Percentiles rank a stretch among this genome's conserved stretches.
These are phyloP conservation scores for Danaus chrysippus DNA, from an alignment of 2,888 invertebrate species.

Conservation along the genomic window DNA sequence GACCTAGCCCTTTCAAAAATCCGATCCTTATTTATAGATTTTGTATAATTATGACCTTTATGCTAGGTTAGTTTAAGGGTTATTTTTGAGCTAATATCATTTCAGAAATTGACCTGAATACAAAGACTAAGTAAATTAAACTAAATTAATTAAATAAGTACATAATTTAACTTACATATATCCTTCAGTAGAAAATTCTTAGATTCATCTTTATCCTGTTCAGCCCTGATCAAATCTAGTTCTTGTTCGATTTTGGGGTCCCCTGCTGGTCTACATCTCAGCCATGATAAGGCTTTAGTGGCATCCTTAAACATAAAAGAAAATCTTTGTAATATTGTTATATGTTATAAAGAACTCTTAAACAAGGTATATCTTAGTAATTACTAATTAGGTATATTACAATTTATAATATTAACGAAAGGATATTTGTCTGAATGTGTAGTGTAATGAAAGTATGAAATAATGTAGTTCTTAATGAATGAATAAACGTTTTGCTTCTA, in stretches of 20 bases:
- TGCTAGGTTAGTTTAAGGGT: too few relatives aligned
- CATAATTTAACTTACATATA: slow-evolving; percentile 50
- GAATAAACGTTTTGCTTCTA: too few relatives aligned
- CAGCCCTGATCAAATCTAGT: slow-evolving; percentile 49
- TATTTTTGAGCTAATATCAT: too few relatives aligned
- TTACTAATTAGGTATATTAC: too few relatives aligned
- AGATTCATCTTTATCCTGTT: slow-evolving; percentile 55
- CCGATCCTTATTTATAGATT: too few relatives aligned
- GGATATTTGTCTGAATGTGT: too few relatives aligned
- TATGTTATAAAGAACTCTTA: not conserved
- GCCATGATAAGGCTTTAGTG: slow-evolving; percentile 55
- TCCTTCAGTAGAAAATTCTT: slow-evolving; percentile 55
- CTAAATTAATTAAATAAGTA: not conserved
- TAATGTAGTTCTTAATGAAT: too few relatives aligned
- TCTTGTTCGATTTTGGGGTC: slow-evolving; percentile 48
- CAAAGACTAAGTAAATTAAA: not conserved
- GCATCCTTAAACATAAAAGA: slow-evolving; percentile 51
- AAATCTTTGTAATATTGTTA: not conserved
- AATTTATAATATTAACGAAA: too few relatives aligned
- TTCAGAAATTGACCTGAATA: not conserved
- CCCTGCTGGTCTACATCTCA: slow-evolving; percentile 53
- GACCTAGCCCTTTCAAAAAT: too few relatives aligned
- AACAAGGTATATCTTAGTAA: too few relatives aligned
- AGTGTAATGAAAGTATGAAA: too few relatives aligned
- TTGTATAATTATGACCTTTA: too few relatives aligned